A percentile compares a stretch with the other conserved stretches of the same genome.
Evolutionary conservation across 2,888 invertebrate species (phyloP).

Genomic region (Sesia bembeciformis): DNA sequence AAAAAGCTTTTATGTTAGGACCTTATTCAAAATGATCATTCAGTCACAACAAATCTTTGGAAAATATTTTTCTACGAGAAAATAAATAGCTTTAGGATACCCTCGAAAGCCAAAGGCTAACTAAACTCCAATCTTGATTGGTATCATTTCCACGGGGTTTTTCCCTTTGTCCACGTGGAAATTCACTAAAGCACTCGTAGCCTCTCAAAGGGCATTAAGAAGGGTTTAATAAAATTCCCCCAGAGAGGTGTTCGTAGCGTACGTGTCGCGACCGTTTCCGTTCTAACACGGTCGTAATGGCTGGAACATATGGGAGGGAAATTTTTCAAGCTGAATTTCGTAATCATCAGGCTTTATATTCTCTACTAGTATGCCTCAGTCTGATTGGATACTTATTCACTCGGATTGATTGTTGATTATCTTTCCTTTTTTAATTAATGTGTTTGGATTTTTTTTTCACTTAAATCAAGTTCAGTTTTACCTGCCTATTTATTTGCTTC

Average conservation of each 20-base stretch:
- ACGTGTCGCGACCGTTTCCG: neutral
- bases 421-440: too few species aligned
- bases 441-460: too few species aligned
- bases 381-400: too few species aligned
- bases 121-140: neutral
- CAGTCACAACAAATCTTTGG: too few species aligned
- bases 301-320: neutral
- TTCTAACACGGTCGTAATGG: neutral
- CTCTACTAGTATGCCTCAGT: too few species aligned
- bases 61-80: too few species aligned
- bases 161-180: neutral
- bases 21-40: too few species aligned
- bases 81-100: neutral
- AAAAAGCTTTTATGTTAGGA: too few species aligned
- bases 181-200: neutral
- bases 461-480: too few species aligned
- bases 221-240: constrained; percentile 7
- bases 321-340: neutral
- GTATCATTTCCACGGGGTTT: neutral
- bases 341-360: too few species aligned
- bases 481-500: too few species aligned
- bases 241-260: neutral
- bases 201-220: constrained; percentile 3
- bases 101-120: neutral
- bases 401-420: too few species aligned